Conservation (phyloP, 2,797 vertebrate species). For the Parotocinclus haroldoi region DNA sequence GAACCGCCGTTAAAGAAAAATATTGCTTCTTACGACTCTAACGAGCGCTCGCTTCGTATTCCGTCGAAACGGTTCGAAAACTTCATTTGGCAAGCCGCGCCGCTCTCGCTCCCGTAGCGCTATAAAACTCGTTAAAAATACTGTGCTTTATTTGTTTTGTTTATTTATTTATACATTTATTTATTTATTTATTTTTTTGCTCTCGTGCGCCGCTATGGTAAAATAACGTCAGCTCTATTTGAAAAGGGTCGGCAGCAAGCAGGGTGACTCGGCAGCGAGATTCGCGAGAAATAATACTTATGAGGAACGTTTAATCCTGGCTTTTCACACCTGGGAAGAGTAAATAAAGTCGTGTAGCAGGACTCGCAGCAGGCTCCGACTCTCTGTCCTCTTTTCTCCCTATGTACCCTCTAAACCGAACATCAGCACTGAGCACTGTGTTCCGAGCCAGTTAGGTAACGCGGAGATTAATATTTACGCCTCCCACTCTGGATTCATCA, state of each 20-base stretch:
- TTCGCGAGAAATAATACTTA: constrained; percentile 17
- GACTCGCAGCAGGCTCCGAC: too few species aligned
- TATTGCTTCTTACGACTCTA: constrained; percentile 73
- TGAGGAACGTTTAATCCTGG: too few species aligned
- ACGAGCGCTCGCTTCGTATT: constrained; percentile 56
- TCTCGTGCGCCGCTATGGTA: constrained; percentile 56
- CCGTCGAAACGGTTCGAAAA: constrained; percentile 44
- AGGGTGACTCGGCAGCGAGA: constrained; percentile 60
- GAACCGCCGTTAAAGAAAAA: constrained; percentile 57
- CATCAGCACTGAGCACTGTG: too few species aligned
- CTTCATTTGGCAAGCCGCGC: constrained; percentile 72
- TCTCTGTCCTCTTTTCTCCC: too few species aligned
- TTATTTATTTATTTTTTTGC: constrained; percentile 52
- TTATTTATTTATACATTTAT: too few species aligned
- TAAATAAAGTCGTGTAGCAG: too few species aligned
- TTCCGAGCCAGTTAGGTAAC: too few species aligned
- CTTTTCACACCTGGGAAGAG: too few species aligned
- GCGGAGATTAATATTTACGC: too few species aligned
- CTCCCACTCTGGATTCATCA: too few species aligned
- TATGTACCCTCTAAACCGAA: too few species aligned
- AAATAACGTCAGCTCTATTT: constrained; percentile 61
- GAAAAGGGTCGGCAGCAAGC: constrained; percentile 65
- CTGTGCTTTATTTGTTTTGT: constrained; percentile 69
- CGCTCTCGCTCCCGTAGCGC: constrained; percentile 63
- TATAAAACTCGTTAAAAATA: constrained; percentile 82